phyloP scores from a whole-genome alignment of 1,140 invertebrate species.

The Elymnias hypermnestra region DNA sequence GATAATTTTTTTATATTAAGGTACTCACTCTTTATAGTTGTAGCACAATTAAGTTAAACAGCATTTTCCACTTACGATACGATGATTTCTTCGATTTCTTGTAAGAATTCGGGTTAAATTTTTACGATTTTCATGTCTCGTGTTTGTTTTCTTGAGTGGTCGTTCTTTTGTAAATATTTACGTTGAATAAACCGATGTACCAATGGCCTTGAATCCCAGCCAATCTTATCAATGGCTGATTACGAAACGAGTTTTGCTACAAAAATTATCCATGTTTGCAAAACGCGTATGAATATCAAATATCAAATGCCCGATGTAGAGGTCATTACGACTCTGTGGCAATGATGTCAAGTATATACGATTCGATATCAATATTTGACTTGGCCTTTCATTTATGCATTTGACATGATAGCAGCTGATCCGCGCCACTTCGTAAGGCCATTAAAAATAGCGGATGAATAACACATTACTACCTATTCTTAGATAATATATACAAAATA shows the following conservation, averaged over 20 bases:
- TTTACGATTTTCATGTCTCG: too few species aligned
- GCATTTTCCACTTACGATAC: too few species aligned
- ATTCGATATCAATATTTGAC: neutral
- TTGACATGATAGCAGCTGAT: neutral
- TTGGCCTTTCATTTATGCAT: neutral
- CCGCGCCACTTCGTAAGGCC: too few species aligned
- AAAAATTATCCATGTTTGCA: conserved; percentile 14
- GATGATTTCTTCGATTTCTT: too few species aligned
- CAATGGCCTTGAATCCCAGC: conserved; percentile 44
- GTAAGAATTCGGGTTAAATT: too few species aligned
- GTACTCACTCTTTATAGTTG: too few species aligned
- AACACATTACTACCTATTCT: too few species aligned
- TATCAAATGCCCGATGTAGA: conserved; percentile 7
- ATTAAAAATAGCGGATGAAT: too few species aligned
- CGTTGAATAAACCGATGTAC: conserved; percentile 25
- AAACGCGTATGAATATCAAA: conserved; percentile 9
- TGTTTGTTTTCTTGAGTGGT: neutral
- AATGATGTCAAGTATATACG: neutral
- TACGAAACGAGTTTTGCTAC: conserved; percentile 40
- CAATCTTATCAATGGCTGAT: conserved; percentile 59
- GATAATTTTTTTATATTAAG: too few species aligned
- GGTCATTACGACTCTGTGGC: conserved; percentile 8
- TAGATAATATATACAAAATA: too few species aligned
- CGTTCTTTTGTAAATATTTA: conserved; percentile 30
- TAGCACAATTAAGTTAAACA: too few species aligned